These are phyloP conservation scores for Leptura quadrifasciata DNA, from an alignment of 2,888 invertebrate genomes.

Conservation along the genomic window DNA sequence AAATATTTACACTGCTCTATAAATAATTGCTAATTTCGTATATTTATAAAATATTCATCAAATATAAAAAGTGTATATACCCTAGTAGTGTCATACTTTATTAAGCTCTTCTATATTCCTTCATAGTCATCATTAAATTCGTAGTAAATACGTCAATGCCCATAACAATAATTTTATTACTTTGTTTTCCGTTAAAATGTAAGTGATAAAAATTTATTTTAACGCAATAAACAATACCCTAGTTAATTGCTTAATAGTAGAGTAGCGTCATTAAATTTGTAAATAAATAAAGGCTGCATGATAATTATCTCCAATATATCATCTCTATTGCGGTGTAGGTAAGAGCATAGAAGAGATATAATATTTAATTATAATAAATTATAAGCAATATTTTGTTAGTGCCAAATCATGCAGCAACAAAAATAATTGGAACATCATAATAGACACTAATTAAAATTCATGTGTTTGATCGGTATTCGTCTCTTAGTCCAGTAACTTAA, in stretches of 20 bases:
- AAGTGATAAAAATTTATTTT: conserved; percentile 18
- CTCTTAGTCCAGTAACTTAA: no score
- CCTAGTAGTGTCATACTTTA: no score
- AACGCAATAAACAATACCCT: conserved; percentile 23
- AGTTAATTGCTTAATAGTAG: conserved; percentile 34
- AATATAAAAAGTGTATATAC: no score
- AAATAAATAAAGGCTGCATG: conserved; percentile 1
- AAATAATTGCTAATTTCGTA: no score
- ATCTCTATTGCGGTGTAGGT: neutral
- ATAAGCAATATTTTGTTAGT: conserved; percentile 11
- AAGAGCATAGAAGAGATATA: neutral
- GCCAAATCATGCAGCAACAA: conserved; percentile 13
- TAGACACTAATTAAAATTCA: neutral
- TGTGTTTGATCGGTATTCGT: neutral
- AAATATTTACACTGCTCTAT: no score
- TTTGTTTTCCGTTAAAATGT: conserved; percentile 15
- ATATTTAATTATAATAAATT: conserved; percentile 23
- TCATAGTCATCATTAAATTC: neutral
- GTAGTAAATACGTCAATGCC: neutral
- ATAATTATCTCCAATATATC: conserved; percentile 32
- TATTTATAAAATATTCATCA: no score
- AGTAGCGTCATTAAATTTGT: conserved; percentile 18
- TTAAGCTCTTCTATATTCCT: neutral
- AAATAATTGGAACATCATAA: conserved; percentile 10
- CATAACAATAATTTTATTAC: conserved; percentile 23